These are phyloP conservation scores for Bradypus variegatus DNA, from an alignment of 2,797 vertebrate species.

Conservation along the genomic window DNA sequence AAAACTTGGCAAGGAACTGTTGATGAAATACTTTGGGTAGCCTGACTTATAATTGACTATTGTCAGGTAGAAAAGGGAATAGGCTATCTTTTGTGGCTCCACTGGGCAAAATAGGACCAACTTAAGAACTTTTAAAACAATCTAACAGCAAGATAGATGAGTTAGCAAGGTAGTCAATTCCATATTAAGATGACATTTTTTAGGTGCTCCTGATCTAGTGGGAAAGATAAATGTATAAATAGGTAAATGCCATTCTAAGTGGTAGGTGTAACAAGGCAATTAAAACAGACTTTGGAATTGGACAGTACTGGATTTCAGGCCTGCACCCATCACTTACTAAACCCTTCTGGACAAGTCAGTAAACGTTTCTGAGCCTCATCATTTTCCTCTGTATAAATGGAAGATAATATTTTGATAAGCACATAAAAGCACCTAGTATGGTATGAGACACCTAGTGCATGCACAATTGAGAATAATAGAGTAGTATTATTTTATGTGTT, in stretches of 20 bases:
- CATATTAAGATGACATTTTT: constrained; percentile 8
- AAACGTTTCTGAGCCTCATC: background rate
- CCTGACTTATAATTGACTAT: constrained; percentile 12
- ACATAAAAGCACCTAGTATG: background rate
- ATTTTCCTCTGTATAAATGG: constrained; percentile 20
- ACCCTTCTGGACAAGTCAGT: background rate
- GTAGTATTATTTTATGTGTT: background rate
- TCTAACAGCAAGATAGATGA: background rate
- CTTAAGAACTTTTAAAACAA: background rate
- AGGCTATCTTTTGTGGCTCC: background rate
- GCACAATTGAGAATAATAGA: background rate
- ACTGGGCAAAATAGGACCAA: constrained; percentile 1
- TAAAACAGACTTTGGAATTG: background rate
- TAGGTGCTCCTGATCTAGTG: background rate
- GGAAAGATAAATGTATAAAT: background rate
- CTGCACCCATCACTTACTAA: background rate
- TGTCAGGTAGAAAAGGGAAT: background rate
- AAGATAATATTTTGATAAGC: background rate
- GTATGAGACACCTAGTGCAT: background rate
- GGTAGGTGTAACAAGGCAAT: background rate
- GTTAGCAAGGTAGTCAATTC: constrained; percentile 1
- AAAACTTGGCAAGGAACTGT: background rate
- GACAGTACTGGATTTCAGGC: constrained; percentile 5
- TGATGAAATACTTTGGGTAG: background rate
- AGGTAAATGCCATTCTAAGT: background rate